Evolutionary conservation across 2,888 invertebrate genomes (phyloP).

Genomic region (Coecobrya sp.): DNA sequence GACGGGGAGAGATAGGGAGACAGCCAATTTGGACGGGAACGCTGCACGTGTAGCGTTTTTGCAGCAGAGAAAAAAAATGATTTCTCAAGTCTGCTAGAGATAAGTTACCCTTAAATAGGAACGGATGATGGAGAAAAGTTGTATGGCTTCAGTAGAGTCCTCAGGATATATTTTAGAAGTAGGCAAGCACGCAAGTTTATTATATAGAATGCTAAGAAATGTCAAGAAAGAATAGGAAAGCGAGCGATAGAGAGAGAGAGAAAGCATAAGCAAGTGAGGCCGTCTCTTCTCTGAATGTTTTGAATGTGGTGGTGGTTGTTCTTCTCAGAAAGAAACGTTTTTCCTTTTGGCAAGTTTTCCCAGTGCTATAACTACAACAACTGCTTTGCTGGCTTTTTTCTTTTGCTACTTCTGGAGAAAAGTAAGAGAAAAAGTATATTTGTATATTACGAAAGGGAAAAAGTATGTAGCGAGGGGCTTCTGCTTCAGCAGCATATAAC

Average conservation of each 20-base stretch:
- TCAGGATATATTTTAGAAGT: background rate
- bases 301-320: constrained; percentile 11
- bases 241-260: background rate
- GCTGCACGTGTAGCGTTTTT: constrained; percentile 26
- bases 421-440: background rate
- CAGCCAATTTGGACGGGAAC: background rate
- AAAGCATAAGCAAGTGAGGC: constrained; percentile 40
- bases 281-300: background rate
- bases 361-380: background rate
- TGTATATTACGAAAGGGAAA: background rate
- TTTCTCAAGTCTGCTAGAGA: constrained; percentile 6
- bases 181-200: background rate
- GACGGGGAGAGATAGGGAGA: background rate
- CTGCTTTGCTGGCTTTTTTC: background rate
- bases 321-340: constrained; percentile 2
- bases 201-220: background rate
- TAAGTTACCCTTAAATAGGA: constrained; percentile 8
- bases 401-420: background rate
- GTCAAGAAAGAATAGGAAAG: constrained; percentile 22
- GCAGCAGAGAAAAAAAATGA: background rate
- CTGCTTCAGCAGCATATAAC: too few relatives aligned
- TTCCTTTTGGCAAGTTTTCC: constrained; percentile 32
- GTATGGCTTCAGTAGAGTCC: background rate
- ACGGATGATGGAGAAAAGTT: background rate
- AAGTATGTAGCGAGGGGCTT: background rate